phyloP scores from a whole-genome alignment of 2,113 vertebrate genomes.

The Megatriorchis doriae region DNA sequence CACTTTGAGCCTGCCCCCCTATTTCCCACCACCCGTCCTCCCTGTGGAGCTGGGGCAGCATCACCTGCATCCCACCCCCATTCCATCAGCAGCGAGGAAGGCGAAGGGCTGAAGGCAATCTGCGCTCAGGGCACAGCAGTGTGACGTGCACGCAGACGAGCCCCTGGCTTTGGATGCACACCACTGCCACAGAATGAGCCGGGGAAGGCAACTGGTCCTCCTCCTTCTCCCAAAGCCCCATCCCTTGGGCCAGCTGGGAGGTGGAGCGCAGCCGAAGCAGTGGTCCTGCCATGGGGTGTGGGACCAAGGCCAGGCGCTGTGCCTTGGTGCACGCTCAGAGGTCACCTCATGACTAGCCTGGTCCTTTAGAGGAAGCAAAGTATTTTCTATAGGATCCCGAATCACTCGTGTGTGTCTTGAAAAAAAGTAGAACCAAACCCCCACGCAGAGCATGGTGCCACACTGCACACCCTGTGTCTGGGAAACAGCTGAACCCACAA shows the following conservation, averaged over 20 bases:
- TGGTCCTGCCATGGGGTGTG: fast-evolving
- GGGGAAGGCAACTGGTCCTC: neutral
- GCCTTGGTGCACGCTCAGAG: neutral
- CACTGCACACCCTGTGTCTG: neutral
- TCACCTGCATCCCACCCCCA: neutral
- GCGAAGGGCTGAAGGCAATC: neutral
- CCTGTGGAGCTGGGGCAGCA: neutral
- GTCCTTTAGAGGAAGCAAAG: neutral
- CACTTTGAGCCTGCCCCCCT: neutral
- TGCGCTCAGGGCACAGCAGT: neutral
- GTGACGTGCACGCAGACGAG: neutral
- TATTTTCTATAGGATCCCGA: neutral
- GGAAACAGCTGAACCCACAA: neutral
- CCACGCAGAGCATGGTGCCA: neutral
- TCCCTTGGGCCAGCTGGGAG: neutral
- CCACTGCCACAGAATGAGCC: neutral
- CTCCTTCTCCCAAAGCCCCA: neutral
- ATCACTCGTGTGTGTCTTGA: neutral
- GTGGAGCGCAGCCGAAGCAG: neutral
- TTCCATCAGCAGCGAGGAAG: neutral
- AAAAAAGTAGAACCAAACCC: neutral
- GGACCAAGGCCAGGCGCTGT: fast-evolving
- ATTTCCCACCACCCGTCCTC: neutral
- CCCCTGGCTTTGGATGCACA: neutral
- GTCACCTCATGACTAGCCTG: neutral